Conservation (phyloP, 2,797 vertebrate genomes). For the Crax fasciolata region DNA sequence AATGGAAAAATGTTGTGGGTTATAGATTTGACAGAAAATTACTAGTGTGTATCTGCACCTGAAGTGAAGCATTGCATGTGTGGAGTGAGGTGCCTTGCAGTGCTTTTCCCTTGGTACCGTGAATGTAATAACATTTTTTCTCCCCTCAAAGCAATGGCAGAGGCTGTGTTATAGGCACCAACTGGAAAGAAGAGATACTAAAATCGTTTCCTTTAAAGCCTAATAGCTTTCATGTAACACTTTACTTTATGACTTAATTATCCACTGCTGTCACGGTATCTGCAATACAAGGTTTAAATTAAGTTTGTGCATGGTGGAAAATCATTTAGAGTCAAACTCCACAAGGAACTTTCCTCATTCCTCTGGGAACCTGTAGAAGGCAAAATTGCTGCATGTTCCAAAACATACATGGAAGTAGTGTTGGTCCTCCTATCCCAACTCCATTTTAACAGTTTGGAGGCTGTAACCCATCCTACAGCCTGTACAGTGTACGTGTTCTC, state of each 20-base stretch:
- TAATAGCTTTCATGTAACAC: neutral
- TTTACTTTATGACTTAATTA: conserved; percentile 44
- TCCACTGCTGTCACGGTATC: conserved; percentile 17
- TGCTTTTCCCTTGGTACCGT: neutral
- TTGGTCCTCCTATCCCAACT: neutral
- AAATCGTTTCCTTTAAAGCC: neutral
- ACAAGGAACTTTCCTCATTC: neutral
- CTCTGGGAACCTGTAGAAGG: neutral
- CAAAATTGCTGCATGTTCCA: neutral
- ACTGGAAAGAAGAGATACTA: neutral
- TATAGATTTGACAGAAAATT: neutral
- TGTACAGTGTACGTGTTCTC: neutral
- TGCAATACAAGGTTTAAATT: neutral
- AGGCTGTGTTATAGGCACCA: neutral
- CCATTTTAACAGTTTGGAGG: neutral
- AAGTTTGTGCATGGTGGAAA: neutral
- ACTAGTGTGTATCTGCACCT: neutral
- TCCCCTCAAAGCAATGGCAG: neutral
- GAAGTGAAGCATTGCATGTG: neutral
- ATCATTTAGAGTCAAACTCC: neutral
- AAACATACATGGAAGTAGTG: neutral
- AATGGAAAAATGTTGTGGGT: neutral
- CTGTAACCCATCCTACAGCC: neutral
- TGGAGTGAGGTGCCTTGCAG: neutral
- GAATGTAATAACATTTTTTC: neutral